Base-by-base conservation (phyloP, 2,797 vertebrate genomes). In the Chiroxiphia lanceolata region DNA sequence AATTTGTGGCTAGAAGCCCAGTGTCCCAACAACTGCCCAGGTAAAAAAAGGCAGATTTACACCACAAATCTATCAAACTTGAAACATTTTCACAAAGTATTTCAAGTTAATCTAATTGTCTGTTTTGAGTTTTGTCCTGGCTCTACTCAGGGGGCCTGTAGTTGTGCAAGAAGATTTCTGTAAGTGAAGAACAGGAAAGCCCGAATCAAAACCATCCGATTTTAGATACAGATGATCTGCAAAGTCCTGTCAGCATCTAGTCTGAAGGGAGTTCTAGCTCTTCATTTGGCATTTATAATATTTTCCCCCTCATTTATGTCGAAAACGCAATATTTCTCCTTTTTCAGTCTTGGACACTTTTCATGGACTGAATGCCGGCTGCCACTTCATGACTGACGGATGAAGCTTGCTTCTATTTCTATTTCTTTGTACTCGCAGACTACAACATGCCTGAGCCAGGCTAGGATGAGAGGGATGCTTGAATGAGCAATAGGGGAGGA, bases 171-270 rank as follows among this genome's bases (percentile, higher is more conserved):
- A 45, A 83, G 64, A 56, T 80, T 95, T 92, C 68, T 71, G 23
- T 80, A 71, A 84, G 68, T 56, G 83, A 94, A 54, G 85, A 89
- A 81, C 25, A 72, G 87, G 83, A 91, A 94, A 90, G 29, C 13
- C 47, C 64, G 59, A 88, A 93, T 78, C 72, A 72, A 96, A 91
- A 25, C 61, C 54, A 48, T 90, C 63, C 54, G 22, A 65, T 88
- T 94, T 93, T 60, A 91, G 82, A 79, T 63, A 76, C 59, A 42
- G 59, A 83, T 48, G 44, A 87, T 94, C 63, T 11, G 6, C 1
- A 0, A 81, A 81, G n/a, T 60, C 40, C 54, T 83, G 51, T 77
- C 84, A 86, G 47, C 60, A 45, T 79, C 34, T 90, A 82, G 67
- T 83, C 74, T 67, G 82, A 84, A 44, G 57, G 38, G 23, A 33